Evolutionary conservation across 2,113 vertebrate species (phyloP), one percentile per base, ranked within the genome.

Genomic region (Phalacrocorax brasilianus): DNA sequence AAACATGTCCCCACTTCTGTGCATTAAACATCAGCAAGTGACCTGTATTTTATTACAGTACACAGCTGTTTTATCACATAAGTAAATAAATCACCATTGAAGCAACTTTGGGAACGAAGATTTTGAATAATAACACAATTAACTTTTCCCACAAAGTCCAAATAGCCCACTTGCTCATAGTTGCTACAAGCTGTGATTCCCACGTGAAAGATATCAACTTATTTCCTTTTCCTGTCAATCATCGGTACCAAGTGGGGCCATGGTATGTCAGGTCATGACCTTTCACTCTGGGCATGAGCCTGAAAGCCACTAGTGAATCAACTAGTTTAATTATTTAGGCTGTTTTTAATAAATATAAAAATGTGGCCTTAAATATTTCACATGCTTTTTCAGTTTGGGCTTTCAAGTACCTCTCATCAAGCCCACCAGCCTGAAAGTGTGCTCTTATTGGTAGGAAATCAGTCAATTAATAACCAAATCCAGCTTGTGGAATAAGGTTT

Each of bases 131-230:
- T 98, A 98, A 97, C 94, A 98, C 98, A 99, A 98, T 99, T 98
- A 98, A 98, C 98, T 98, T 99, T 99, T 98, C 98, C 98, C 98
- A 99, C 98, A 99, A 98, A 98, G 98, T 98, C 98, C 97, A 98
- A 87, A 96, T 97, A 97, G 93, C 96, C 96, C 92, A 98, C 98
- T 98, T 98, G 98, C 97, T 98, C 98, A 94, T 96, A 97, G 97
- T 98, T 98, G 98, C 98, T 98, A 97, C 98, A 99, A 99, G 98
- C 99, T 99, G 98, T 98, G 98, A 99, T 99, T 99, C 99, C 99
- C 99, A 99, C 93, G 98, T 99, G 99, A 99, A 99, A 99, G 97
- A 98, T 99, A 99, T 98, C 98, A 98, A 96, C 96, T 96, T 97
- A 97, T 98, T 98, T 98, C 98, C 98, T 99, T 98, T 98, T 97